Conservation (phyloP, 1,140 invertebrate genomes). For the Brachionus koreanus region DNA sequence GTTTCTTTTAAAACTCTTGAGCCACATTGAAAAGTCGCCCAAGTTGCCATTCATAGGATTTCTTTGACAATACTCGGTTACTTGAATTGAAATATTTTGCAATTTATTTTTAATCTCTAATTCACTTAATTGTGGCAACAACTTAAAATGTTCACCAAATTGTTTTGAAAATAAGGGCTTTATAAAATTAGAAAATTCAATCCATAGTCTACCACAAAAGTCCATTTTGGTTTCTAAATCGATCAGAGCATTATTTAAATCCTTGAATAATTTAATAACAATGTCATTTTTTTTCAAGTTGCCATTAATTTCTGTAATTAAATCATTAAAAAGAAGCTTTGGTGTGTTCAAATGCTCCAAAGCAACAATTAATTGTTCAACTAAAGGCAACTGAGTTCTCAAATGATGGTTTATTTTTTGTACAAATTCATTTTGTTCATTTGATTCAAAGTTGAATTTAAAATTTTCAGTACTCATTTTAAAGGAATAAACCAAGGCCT, state of each 20-base stretch:
- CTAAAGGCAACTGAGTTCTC: slow-evolving; percentile 49
- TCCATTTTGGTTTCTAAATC: not conserved
- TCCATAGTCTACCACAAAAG: not conserved
- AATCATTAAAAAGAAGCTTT: slow-evolving; percentile 54
- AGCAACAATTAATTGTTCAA: slow-evolving; percentile 54
- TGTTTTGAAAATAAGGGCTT: slow-evolving; percentile 13
- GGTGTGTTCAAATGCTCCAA: slow-evolving; percentile 56
- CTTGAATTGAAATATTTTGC: slow-evolving; percentile 46
- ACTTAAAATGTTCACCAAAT: not conserved
- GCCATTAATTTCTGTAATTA: not conserved
- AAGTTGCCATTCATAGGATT: slow-evolving; percentile 49
- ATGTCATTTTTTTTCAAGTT: slow-evolving; percentile 28
- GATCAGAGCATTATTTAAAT: not conserved
- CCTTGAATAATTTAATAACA: not conserved
- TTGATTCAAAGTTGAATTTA: slow-evolving; percentile 51
- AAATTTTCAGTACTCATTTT: slow-evolving; percentile 60
- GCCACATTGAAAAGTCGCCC: slow-evolving; percentile 65
- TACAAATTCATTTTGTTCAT: slow-evolving; percentile 51
- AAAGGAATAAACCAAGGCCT: slow-evolving; percentile 66
- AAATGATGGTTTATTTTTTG: slow-evolving; percentile 31
- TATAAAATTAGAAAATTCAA: slow-evolving; percentile 17
- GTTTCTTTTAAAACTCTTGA: slow-evolving; percentile 63
- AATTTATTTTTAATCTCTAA: slow-evolving; percentile 33
- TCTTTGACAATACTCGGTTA: slow-evolving; percentile 45
- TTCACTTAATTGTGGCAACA: not conserved